A percentile compares a stretch with the other conserved stretches of the same genome.
These are phyloP conservation scores for Campoletis sonorensis DNA, from an alignment of 1,140 invertebrate species.

Conservation along the genomic window DNA sequence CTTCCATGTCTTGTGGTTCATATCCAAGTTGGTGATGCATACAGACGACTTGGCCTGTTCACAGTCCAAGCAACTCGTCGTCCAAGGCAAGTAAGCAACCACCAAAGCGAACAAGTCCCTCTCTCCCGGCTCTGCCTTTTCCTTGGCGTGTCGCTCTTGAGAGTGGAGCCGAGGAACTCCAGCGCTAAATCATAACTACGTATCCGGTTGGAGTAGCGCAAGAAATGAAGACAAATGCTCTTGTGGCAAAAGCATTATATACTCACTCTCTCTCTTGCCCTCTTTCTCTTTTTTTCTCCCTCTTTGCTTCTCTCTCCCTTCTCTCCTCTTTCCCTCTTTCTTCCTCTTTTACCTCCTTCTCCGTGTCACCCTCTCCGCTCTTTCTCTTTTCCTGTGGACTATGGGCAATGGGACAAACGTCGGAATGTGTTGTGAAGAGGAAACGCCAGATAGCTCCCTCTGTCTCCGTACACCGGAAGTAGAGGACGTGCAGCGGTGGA, in stretches of 20 bases:
- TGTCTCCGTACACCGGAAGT: constrained; percentile 48
- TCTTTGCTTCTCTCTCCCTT: neutral
- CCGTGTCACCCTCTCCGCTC: neutral
- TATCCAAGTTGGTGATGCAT: constrained; percentile 9
- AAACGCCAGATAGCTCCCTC: constrained; percentile 68
- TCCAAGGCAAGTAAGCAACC: constrained; percentile 21
- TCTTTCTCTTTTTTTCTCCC: neutral
- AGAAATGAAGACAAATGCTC: constrained; percentile 72
- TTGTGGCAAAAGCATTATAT: constrained; percentile 19
- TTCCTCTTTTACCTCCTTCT: neutral
- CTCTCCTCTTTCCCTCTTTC: neutral
- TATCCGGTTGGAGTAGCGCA: constrained; percentile 62
- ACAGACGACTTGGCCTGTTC: neutral
- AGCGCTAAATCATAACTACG: constrained; percentile 68
- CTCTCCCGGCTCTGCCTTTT: neutral
- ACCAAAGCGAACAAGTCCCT: neutral
- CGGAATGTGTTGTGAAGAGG: constrained; percentile 66
- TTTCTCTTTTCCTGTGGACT: neutral
- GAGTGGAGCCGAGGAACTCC: constrained; percentile 51
- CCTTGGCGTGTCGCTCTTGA: constrained; percentile 38
- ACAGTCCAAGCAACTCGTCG: constrained; percentile 20
- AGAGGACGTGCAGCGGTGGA: constrained; percentile 37
- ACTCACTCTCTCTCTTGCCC: neutral
- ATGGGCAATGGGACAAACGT: constrained; percentile 18
- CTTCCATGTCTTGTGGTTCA: constrained; percentile 1